Evolutionary conservation across 1,140 invertebrate species (phyloP).

Genomic region (Ceratosolen solmsi): DNA sequence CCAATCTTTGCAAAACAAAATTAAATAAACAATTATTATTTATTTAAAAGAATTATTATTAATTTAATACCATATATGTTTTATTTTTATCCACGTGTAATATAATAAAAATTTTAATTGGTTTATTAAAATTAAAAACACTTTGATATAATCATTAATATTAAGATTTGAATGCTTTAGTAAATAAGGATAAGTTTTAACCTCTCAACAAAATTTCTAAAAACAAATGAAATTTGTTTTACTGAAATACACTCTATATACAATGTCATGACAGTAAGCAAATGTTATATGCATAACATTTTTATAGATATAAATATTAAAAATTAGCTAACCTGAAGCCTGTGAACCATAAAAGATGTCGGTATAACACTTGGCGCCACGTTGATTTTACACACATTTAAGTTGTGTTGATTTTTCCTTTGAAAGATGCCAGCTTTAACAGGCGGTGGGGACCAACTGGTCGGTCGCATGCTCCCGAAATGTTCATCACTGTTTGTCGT

Average conservation of each 20-base stretch:
- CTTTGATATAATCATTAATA: too few relatives aligned
- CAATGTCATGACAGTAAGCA: too few relatives aligned
- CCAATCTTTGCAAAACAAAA: not conserved
- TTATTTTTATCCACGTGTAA: too few relatives aligned
- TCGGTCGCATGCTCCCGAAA: constrained; percentile 67
- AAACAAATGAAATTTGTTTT: too few relatives aligned
- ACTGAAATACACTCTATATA: too few relatives aligned
- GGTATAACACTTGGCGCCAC: constrained; percentile 66
- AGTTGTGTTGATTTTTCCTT: constrained; percentile 23
- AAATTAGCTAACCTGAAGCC: constrained; percentile 71
- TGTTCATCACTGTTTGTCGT: constrained; percentile 58
- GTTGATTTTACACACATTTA: constrained; percentile 70
- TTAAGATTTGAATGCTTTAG: too few relatives aligned
- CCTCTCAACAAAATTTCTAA: too few relatives aligned
- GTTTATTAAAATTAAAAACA: too few relatives aligned
- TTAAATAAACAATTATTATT: not conserved
- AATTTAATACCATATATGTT: too few relatives aligned
- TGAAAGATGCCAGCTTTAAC: constrained; percentile 52
- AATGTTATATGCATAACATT: too few relatives aligned
- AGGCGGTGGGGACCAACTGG: constrained; percentile 69
- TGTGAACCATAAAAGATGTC: constrained; percentile 71
- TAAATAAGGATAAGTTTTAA: too few relatives aligned
- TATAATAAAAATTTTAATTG: too few relatives aligned
- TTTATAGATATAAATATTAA: not conserved
- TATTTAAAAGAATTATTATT: not conserved